phyloP scores from a whole-genome alignment of 2,113 vertebrate species.

The Anser brachyrhynchus region DNA sequence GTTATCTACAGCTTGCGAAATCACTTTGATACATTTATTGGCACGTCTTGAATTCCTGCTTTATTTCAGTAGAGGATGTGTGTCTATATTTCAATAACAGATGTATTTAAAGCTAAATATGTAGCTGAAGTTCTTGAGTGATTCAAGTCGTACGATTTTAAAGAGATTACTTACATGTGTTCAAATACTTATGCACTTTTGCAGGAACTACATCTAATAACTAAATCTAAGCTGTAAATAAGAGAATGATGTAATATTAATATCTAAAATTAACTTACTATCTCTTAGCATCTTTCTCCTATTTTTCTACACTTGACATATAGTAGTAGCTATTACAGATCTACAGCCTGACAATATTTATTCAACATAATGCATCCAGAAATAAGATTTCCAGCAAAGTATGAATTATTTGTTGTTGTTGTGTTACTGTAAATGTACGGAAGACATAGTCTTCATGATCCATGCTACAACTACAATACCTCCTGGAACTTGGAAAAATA shows the following conservation, averaged over 20 bases:
- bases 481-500: not conserved
- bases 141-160: not conserved
- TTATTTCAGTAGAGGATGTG: not conserved
- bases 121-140: not conserved
- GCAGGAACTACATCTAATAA: not conserved
- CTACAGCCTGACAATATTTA: not conserved
- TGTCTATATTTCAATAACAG: not conserved
- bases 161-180: not conserved
- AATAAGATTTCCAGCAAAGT: not conserved
- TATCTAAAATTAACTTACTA: not conserved
- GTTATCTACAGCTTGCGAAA: not conserved
- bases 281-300: not conserved
- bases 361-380: not conserved
- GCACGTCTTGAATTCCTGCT: not conserved
- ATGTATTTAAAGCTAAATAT: not conserved
- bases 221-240: not conserved
- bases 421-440: not conserved
- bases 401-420: not conserved
- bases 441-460: not conserved
- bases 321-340: not conserved
- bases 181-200: not conserved
- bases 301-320: not conserved
- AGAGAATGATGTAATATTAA: not conserved
- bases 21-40: not conserved
- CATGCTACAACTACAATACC: not conserved